A percentile compares a stretch with the other conserved stretches of the same genome.
phyloP scores from a whole-genome alignment of 1,140 invertebrate species.

The Lithobius niger region DNA sequence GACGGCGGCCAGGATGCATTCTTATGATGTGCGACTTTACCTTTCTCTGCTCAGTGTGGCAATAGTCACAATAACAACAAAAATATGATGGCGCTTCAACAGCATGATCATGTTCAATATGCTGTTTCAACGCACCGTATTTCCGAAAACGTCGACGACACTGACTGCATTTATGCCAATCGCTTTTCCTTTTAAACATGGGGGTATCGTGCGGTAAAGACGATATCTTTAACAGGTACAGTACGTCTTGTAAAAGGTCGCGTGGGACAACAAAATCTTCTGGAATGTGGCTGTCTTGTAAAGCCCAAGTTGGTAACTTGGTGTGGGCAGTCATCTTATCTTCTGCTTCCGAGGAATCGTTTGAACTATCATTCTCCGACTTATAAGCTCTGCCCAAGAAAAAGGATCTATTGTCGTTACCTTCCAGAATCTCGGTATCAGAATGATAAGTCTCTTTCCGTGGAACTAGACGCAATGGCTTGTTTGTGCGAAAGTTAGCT shows the following conservation, averaged over 20 bases:
- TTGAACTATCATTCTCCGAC: background rate
- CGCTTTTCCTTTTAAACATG: background rate
- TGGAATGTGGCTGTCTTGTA: background rate
- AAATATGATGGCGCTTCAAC: background rate
- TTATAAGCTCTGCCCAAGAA: background rate
- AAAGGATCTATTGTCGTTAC: background rate
- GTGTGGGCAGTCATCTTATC: background rate
- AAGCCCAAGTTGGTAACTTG: background rate
- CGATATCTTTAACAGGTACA: background rate
- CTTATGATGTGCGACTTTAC: background rate
- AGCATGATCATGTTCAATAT: background rate
- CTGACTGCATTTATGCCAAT: background rate
- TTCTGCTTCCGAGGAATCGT: background rate
- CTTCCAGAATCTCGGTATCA: background rate
- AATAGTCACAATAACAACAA: slow-evolving; percentile 8
- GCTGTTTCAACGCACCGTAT: background rate
- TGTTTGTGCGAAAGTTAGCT: too few species aligned
- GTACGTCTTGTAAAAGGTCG: background rate
- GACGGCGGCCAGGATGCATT: background rate
- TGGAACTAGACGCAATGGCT: too few species aligned
- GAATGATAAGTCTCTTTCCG: background rate
- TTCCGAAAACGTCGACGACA: slow-evolving; percentile 6
- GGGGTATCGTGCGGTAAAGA: background rate
- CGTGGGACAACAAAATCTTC: background rate
- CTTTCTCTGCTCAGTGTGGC: background rate